Base-by-base conservation (phyloP, 2,797 vertebrate species). In the Hirundo rustica region DNA sequence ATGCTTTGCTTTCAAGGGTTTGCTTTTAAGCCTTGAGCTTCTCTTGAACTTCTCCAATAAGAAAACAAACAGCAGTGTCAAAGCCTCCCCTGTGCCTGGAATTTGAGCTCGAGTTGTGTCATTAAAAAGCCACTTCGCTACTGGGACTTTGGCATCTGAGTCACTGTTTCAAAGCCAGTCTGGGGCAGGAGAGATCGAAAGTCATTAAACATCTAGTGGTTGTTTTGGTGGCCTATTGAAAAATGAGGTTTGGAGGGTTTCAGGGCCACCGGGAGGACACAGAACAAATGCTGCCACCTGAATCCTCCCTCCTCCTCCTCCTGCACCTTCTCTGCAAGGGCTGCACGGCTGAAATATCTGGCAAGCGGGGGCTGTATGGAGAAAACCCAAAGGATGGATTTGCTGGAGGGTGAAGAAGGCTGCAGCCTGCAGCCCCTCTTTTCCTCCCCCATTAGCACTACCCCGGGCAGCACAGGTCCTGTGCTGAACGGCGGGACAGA, bases 11-110 rank as follows among this genome's bases (percentile, higher is more conserved):
- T 97, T 97, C 97, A 98, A 97, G 97, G 95, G 96, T 95, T 96
- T 96, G 95, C 97, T 97, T 98, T 97, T 96, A 98, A 98, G 97
- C 82, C 94, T 94, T 92, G 89, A 96, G 97, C 95, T 98, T 97
- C 96, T 96, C 97, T 97, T 97, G 97, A 97, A 95, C 96, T 98
- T 97, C 97, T 98, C 97, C 97, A 98, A 96, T 93, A 97, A 98
- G 96, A 97, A 98, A 97, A 97, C 96, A 97, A 98, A 97, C 96
- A 97, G 95, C 95, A 98, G 98, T 97, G 95, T 96, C 95, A 95
- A 96, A 97, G 95, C 79, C 90, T 96, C 96, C 96, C 93, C 93
- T 95, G 96, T 90, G 87, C 96, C 95, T 95, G 95, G 96, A 96
- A 95, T 96, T 95, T 0, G 82, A 91, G 95, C 90, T 95, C 30